phyloP scores from a whole-genome alignment of 1,140 invertebrate genomes.

The Coelopa frigida region DNA sequence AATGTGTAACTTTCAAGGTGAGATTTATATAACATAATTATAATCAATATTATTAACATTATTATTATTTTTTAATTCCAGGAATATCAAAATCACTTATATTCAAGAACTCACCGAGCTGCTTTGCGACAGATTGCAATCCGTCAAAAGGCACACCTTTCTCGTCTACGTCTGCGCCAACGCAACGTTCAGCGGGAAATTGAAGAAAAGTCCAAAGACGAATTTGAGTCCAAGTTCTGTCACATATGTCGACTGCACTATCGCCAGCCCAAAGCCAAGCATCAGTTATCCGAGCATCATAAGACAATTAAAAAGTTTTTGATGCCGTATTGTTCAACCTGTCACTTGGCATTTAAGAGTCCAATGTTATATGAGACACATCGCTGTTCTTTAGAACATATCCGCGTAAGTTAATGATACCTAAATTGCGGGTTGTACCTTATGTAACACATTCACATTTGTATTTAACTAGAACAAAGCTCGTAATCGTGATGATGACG shows the following conservation, averaged over 20 bases:
- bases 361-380: slow-evolving; percentile 76
- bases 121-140: slow-evolving; percentile 63
- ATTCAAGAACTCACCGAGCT: slow-evolving; percentile 58
- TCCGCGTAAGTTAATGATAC: slow-evolving; percentile 59
- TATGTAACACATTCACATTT: neutral
- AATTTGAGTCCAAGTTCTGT: slow-evolving; percentile 61
- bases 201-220: slow-evolving; percentile 59
- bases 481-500: slow-evolving; percentile 39
- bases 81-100: slow-evolving; percentile 64
- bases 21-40: too few species aligned
- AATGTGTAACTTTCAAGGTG: slow-evolving; percentile 64
- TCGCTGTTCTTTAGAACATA: slow-evolving; percentile 68
- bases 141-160: slow-evolving; percentile 61
- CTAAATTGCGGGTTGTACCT: neutral
- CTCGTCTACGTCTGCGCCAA: slow-evolving; percentile 65
- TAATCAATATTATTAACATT: slow-evolving; percentile 3
- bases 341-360: slow-evolving; percentile 62
- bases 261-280: slow-evolving; percentile 64
- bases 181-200: slow-evolving; percentile 63
- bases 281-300: slow-evolving; percentile 67
- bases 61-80: slow-evolving; percentile 20
- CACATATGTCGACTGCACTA: slow-evolving; percentile 73
- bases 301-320: slow-evolving; percentile 73
- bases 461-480: slow-evolving; percentile 50
- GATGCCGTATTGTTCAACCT: slow-evolving; percentile 63